Percentiles rank a stretch among this genome's conserved stretches.
These are phyloP conservation scores for Caenorhabditis remanei DNA, from an alignment of 1,140 invertebrate species.

Conservation along the genomic window DNA sequence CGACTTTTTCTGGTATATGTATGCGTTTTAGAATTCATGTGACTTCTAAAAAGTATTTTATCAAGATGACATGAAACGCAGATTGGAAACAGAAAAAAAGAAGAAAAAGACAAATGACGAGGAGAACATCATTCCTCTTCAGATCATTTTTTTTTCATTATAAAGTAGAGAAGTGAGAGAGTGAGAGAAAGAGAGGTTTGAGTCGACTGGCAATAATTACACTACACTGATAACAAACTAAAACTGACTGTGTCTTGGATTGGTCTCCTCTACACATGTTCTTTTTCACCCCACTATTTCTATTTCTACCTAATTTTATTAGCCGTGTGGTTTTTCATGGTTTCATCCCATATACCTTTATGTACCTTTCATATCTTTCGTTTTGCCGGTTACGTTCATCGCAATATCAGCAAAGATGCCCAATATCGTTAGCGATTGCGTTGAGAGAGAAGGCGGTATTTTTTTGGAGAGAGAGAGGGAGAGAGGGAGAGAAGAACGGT, in stretches of 20 bases:
- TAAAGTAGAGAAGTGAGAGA: conserved; percentile 23
- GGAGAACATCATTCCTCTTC: conserved; percentile 22
- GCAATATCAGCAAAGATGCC: neutral
- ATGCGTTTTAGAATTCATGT: neutral
- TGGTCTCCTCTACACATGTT: conserved; percentile 11
- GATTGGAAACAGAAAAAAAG: neutral
- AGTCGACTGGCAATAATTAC: conserved; percentile 44
- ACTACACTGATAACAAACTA: conserved; percentile 33
- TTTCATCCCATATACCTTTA: neutral
- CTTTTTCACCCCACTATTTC: neutral
- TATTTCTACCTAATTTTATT: neutral
- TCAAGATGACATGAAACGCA: neutral
- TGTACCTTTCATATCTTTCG: conserved; percentile 21
- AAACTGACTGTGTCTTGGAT: conserved; percentile 18
- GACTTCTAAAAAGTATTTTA: neutral
- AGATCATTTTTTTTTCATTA: conserved; percentile 19
- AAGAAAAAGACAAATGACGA: neutral
- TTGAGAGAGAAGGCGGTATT: neutral
- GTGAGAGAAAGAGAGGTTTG: conserved; percentile 4
- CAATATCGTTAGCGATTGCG: neutral
- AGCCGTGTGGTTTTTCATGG: neutral
- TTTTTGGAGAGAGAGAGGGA: neutral
- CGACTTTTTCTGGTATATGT: neutral
- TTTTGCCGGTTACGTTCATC: neutral
- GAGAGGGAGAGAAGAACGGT: conserved; percentile 9